A percentile compares a stretch with the other conserved stretches of the same genome.
phyloP scores from a whole-genome alignment of 2,113 vertebrate species.

The Bubo scandiacus region DNA sequence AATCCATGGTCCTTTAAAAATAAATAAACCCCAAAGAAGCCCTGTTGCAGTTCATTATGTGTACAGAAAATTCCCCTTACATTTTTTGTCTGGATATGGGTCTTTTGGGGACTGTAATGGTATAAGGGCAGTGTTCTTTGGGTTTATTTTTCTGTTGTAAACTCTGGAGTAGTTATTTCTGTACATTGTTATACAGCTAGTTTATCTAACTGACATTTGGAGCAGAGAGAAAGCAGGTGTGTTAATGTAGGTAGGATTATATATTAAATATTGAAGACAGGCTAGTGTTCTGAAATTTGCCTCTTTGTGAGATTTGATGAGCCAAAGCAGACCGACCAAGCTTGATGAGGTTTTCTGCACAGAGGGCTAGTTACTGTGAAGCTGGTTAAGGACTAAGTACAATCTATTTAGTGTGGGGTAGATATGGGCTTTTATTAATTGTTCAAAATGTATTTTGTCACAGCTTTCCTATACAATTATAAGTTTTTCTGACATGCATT shows the following conservation, averaged over 20 bases:
- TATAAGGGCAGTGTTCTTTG: neutral
- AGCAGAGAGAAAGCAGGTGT: neutral
- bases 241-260: neutral
- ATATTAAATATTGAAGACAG: neutral
- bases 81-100: neutral
- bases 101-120: neutral
- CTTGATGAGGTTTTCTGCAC: neutral
- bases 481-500: neutral
- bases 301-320: neutral
- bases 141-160: slow-evolving; percentile 1
- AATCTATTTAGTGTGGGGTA: neutral
- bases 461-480: neutral
- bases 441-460: neutral
- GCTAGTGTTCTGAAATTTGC: neutral
- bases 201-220: neutral
- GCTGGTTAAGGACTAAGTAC: neutral
- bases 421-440: neutral
- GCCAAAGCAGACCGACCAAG: neutral
- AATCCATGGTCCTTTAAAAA: neutral
- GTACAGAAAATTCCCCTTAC: neutral
- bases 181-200: neutral
- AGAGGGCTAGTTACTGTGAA: neutral
- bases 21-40: slow-evolving; percentile 10
- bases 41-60: neutral
- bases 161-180: neutral